phyloP scores from a whole-genome alignment of 2,888 invertebrate species.

The Troides helena region DNA sequence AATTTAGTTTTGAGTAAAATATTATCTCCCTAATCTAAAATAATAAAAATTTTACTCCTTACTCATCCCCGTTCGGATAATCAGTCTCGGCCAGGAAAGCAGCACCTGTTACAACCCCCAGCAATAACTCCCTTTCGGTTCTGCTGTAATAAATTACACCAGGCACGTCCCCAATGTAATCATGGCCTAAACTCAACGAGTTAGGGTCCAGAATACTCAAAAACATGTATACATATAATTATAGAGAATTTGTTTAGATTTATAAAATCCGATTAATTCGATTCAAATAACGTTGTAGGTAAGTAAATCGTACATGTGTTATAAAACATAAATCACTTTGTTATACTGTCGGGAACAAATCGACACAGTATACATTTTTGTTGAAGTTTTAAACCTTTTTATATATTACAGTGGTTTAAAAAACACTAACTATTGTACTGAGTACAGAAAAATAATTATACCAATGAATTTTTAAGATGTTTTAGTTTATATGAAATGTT shows the following conservation, averaged over 20 bases:
- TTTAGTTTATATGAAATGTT: too few relatives aligned
- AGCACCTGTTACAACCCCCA: conserved; percentile 36
- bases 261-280: conserved; percentile 49
- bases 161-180: conserved; percentile 3
- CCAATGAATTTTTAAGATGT: too few relatives aligned
- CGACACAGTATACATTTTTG: neutral
- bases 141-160: conserved; percentile 31
- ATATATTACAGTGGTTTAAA: neutral
- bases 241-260: conserved; percentile 32
- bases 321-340: conserved; percentile 21
- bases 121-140: conserved; percentile 30
- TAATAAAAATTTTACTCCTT: conserved; percentile 8
- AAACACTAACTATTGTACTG: neutral
- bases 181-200: neutral
- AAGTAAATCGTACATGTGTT: conserved; percentile 30
- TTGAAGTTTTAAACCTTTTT: neutral
- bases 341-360: neutral
- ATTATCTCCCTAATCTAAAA: neutral
- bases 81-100: conserved; percentile 31
- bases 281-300: conserved; percentile 49
- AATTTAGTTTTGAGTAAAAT: neutral
- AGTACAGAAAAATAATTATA: neutral
- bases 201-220: conserved; percentile 18
- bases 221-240: conserved; percentile 2
- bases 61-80: conserved; percentile 23